Percentiles rank a stretch among this genome's conserved stretches.
Evolutionary conservation across 2,888 invertebrate species (phyloP).

Genomic region (Thymelicus lineola): DNA sequence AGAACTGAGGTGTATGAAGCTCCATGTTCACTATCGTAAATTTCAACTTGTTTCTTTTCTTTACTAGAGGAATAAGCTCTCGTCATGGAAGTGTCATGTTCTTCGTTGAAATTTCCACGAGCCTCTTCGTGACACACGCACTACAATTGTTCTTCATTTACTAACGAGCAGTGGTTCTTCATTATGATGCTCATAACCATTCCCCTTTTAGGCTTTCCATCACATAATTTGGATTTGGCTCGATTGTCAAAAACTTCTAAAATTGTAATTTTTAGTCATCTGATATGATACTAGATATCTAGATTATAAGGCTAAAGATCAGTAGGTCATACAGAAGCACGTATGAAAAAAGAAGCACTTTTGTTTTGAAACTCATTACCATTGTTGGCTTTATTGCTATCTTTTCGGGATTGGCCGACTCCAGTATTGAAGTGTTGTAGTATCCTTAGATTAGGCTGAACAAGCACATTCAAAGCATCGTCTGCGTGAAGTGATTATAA

Average conservation of each 20-base stretch:
- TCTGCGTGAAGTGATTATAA: too few species aligned
- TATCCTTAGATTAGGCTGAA: too few species aligned
- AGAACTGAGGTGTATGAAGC: not conserved
- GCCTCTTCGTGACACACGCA: conserved; percentile 23
- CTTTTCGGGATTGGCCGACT: too few species aligned
- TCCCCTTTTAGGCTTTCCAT: conserved; percentile 28
- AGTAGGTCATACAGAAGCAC: too few species aligned
- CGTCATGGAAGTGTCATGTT: conserved; percentile 14
- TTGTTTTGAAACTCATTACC: too few species aligned
- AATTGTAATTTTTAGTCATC: too few species aligned
- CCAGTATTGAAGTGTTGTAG: too few species aligned
- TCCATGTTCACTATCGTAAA: not conserved
- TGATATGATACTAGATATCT: too few species aligned
- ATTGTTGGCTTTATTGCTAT: too few species aligned
- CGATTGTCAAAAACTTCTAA: not conserved
- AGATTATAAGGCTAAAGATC: too few species aligned
- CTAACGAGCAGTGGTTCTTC: conserved; percentile 35
- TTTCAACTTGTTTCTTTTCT: conserved; percentile 20
- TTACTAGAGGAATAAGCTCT: conserved; percentile 26
- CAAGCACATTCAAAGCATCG: too few species aligned
- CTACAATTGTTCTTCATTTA: conserved; percentile 34
- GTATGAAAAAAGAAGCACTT: too few species aligned
- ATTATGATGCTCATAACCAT: conserved; percentile 17
- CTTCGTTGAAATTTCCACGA: conserved; percentile 5
- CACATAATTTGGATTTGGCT: not conserved